Percentiles rank a stretch among this genome's conserved stretches.
phyloP scores from a whole-genome alignment of 1,140 invertebrate genomes.

The Caenorhabditis remanei region DNA sequence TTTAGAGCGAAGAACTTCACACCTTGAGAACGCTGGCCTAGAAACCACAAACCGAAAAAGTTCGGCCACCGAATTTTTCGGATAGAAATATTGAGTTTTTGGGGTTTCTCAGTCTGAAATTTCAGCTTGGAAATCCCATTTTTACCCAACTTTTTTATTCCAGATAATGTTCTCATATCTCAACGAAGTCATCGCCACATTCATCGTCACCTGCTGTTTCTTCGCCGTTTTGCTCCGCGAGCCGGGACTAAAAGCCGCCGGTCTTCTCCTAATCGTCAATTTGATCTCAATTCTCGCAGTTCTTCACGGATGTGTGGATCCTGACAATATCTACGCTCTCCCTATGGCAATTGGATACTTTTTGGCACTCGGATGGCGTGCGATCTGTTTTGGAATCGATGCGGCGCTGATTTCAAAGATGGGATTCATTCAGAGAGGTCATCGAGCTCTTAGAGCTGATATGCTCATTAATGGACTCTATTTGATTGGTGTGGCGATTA shows the following conservation, averaged over 20 bases:
- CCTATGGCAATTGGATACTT: conserved; percentile 16
- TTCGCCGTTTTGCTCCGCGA: background rate
- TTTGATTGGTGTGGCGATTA: background rate
- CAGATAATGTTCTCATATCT: conserved; percentile 18
- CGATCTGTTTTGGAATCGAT: background rate
- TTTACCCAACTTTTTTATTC: background rate
- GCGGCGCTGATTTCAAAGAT: background rate
- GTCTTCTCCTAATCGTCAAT: background rate
- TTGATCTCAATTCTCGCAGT: background rate
- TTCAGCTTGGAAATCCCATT: too few species aligned
- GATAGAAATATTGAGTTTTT: too few species aligned
- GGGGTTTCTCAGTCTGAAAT: too few species aligned
- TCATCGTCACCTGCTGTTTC: background rate
- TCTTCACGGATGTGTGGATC: background rate
- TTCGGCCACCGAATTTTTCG: too few species aligned
- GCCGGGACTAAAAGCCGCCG: too few species aligned
- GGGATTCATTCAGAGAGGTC: background rate
- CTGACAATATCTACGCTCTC: background rate
- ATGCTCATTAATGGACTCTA: conserved; percentile 27
- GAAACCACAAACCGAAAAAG: too few species aligned
- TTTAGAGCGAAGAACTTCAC: too few species aligned
- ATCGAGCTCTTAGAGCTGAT: background rate
- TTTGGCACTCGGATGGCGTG: background rate
- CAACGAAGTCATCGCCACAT: background rate
- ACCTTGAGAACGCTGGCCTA: too few species aligned